A percentile compares a stretch with the other conserved stretches of the same genome.
Conservation (phyloP, 2,797 vertebrate species). For the Cygnus olor region DNA sequence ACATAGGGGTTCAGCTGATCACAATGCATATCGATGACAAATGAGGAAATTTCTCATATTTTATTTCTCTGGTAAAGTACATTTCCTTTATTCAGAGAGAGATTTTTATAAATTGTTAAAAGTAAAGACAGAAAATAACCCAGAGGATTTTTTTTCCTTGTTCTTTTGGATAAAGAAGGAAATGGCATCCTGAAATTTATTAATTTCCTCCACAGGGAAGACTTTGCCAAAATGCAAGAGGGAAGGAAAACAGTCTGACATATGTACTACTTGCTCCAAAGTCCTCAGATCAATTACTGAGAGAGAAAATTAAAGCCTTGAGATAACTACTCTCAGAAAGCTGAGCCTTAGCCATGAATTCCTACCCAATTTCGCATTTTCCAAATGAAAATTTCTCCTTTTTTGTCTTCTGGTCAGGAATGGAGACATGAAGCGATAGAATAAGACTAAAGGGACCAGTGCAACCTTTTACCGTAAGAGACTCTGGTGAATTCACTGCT, state of each 20-base stretch:
- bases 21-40: background rate
- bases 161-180: constrained; percentile 14
- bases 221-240: constrained; percentile 1
- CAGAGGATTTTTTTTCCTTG: background rate
- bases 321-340: background rate
- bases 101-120: background rate
- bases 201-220: constrained; percentile 14
- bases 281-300: background rate
- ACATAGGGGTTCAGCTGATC: background rate
- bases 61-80: background rate
- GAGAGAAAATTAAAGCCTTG: background rate
- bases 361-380: background rate
- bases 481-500: background rate
- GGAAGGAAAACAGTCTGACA: constrained; percentile 39
- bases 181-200: constrained; percentile 42
- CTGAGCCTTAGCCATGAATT: background rate
- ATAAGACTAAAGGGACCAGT: background rate
- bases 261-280: background rate
- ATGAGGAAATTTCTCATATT: background rate
- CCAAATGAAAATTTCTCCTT: background rate
- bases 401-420: background rate
- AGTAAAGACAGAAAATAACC: background rate
- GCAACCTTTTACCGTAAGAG: background rate
- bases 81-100: background rate
- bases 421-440: rapidly evolving